Evolutionary conservation across 2,113 vertebrate species (phyloP).

Genomic region (Atractosteus spatula): DNA sequence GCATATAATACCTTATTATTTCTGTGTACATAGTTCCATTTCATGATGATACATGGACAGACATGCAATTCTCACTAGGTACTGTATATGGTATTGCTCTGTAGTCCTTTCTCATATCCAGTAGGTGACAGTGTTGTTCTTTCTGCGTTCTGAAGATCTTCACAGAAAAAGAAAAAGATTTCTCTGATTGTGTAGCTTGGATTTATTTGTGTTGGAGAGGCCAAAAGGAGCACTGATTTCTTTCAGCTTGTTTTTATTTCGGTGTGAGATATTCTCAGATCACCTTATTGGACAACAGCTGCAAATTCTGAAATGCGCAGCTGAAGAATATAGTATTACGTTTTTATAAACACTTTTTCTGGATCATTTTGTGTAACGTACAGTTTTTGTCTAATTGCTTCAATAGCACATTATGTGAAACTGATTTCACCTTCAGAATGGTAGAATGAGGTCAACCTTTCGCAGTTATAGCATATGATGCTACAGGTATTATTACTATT

Average conservation of each 20-base stretch:
- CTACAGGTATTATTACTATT: too few relatives aligned
- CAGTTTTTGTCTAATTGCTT: neutral
- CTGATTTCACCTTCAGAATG: too few relatives aligned
- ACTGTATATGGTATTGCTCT: too few relatives aligned
- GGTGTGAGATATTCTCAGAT: slow-evolving; percentile 19
- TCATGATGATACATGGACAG: too few relatives aligned
- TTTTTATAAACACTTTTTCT: slow-evolving; percentile 13
- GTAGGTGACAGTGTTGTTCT: slow-evolving; percentile 42
- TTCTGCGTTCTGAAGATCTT: neutral
- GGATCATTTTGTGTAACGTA: slow-evolving; percentile 1
- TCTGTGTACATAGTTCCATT: too few relatives aligned
- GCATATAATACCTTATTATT: too few relatives aligned
- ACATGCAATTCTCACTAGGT: too few relatives aligned
- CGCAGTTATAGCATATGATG: too few relatives aligned
- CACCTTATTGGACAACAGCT: slow-evolving; percentile 21
- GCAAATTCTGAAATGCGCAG: slow-evolving; percentile 14
- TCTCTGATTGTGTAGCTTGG: neutral
- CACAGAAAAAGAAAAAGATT: neutral
- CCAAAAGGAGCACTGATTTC: slow-evolving; percentile 10
- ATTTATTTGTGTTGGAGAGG: neutral
- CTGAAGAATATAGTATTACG: neutral
- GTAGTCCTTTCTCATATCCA: slow-evolving; percentile 15
- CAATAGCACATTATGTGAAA: too few relatives aligned
- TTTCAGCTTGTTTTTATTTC: slow-evolving; percentile 15
- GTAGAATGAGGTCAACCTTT: too few relatives aligned